Conservation (phyloP, 2,797 vertebrate species). For the Argentina silus region DNA sequence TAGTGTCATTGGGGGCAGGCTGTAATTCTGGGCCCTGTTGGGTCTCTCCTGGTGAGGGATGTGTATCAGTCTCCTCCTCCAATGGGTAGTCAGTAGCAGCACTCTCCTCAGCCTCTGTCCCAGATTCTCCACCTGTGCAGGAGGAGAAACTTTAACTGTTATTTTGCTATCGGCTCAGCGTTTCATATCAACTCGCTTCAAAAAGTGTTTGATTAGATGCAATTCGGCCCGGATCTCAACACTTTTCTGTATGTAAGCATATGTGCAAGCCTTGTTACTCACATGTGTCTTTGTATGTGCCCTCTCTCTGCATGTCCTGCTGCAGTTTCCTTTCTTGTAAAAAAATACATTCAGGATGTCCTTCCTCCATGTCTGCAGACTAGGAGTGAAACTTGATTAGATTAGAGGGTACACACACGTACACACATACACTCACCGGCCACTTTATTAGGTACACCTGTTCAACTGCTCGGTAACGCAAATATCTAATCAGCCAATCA, state of each 20-base stretch:
- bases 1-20: neutral
- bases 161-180: neutral
- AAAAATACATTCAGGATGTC: constrained; percentile 2
- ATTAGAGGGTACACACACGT: neutral
- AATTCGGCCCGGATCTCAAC: neutral
- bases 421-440: too few species aligned
- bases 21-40: constrained; percentile 1
- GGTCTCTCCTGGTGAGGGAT: neutral
- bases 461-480: too few species aligned
- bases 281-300: neutral
- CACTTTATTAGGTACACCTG: too few species aligned
- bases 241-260: neutral
- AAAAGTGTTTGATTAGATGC: neutral
- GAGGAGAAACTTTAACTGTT: neutral
- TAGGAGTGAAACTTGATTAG: neutral
- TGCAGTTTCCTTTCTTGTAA: neutral
- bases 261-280: neutral
- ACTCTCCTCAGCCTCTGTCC: neutral
- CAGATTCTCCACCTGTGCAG: neutral
- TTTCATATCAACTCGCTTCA: neutral
- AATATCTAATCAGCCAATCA: too few species aligned
- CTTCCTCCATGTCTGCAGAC: constrained; percentile 4
- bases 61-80: neutral
- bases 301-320: neutral
- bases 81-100: neutral